phyloP scores from a whole-genome alignment of 1,140 invertebrate genomes.

The Centruroides sculpturatus region DNA sequence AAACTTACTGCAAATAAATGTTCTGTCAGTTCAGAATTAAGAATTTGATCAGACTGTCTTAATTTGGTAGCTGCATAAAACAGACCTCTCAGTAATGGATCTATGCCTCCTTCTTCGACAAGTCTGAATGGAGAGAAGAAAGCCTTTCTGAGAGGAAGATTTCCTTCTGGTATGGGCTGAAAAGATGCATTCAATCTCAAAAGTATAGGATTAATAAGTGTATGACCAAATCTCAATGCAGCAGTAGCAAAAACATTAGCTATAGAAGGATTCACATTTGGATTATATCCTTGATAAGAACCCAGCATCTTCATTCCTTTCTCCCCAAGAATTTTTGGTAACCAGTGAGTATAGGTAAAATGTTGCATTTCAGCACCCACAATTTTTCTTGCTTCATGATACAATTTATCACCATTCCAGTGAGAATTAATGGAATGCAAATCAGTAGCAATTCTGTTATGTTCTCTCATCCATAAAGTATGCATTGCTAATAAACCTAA shows the following conservation, averaged over 20 bases:
- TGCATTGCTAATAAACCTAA: conserved; percentile 89
- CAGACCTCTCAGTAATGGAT: conserved; percentile 85
- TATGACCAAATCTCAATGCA: conserved; percentile 89
- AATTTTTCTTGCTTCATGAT: conserved; percentile 77
- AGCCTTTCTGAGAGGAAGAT: conserved; percentile 74
- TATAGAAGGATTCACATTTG: conserved; percentile 65
- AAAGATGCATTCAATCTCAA: conserved; percentile 67
- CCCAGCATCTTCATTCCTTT: conserved; percentile 56
- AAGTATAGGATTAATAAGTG: conserved; percentile 87
- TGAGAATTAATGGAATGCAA: conserved; percentile 62
- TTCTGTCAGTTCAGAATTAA: conserved; percentile 93
- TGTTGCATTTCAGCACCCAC: conserved; percentile 91
- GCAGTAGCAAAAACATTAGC: conserved; percentile 95
- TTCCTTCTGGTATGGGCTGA: conserved; percentile 58
- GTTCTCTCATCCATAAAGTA: conserved; percentile 91
- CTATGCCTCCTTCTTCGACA: conserved; percentile 90
- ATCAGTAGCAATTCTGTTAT: conserved; percentile 76
- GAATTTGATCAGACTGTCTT: conserved; percentile 52
- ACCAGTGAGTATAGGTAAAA: conserved; percentile 88
- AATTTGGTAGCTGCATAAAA: conserved; percentile 74
- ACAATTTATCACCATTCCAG: conserved; percentile 76
- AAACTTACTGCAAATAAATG: conserved; percentile 52
- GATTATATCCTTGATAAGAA: conserved; percentile 43
- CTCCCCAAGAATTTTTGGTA: conserved; percentile 67
- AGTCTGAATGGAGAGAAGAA: conserved; percentile 94